Conservation (phyloP, 2,888 invertebrate genomes). For the Trissoscelio sp. region DNA sequence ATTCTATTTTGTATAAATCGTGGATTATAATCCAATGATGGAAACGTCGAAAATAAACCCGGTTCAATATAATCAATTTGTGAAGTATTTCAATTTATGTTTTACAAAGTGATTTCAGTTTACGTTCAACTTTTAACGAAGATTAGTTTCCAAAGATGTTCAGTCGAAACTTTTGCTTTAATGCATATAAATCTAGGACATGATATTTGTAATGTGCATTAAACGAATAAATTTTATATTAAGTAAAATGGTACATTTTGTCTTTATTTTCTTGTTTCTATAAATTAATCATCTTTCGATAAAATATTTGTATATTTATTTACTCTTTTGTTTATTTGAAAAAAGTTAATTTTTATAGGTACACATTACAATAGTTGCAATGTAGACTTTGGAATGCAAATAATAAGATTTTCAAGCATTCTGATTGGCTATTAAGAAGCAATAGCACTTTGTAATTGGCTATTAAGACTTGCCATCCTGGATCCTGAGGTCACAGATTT, state of each 20-base stretch:
- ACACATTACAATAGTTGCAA: slow-evolving; percentile 1
- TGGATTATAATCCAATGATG: slow-evolving; percentile 8
- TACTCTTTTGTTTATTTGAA: too few species aligned
- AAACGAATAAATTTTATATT: too few species aligned
- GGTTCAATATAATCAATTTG: slow-evolving; percentile 18
- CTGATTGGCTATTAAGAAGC: slow-evolving; percentile 46
- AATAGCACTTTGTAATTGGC: slow-evolving; percentile 56
- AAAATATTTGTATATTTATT: too few species aligned
- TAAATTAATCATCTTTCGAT: too few species aligned
- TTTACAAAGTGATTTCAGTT: slow-evolving; percentile 3
- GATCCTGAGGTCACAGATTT: slow-evolving; percentile 13
- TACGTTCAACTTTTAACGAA: slow-evolving; percentile 12
- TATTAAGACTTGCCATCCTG: slow-evolving; percentile 39
- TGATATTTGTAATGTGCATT: slow-evolving; percentile 1
- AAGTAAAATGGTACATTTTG: too few species aligned
- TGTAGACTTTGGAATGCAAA: slow-evolving; percentile 21
- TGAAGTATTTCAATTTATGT: slow-evolving; percentile 38
- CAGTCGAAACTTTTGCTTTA: background rate
- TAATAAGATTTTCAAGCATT: slow-evolving; percentile 25
- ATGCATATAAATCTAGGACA: background rate
- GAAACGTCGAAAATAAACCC: slow-evolving; percentile 22
- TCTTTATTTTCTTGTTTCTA: too few species aligned
- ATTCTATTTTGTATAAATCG: slow-evolving; percentile 1
- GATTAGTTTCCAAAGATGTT: slow-evolving; percentile 15
- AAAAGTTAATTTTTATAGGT: background rate